Evolutionary conservation across 2,113 vertebrate species (phyloP).

Genomic region (Indicator indicator): DNA sequence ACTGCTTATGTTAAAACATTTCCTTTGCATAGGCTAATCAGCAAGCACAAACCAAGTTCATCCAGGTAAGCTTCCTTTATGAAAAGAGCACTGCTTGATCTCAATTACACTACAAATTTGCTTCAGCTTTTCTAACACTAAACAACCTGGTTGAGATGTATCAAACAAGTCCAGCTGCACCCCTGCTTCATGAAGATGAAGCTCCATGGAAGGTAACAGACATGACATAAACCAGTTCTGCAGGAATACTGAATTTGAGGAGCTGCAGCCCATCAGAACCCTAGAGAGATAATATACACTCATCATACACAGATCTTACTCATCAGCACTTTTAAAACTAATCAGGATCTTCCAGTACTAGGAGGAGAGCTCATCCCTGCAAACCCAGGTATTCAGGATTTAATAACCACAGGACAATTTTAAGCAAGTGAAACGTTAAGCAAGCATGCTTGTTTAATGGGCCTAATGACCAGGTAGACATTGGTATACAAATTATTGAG

Average conservation of each 20-base stretch:
- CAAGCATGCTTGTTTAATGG: not conserved
- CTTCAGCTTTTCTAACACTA: not conserved
- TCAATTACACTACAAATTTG: not conserved
- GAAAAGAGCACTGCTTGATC: not conserved
- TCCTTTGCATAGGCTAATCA: not conserved
- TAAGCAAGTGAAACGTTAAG: slow-evolving; percentile 10
- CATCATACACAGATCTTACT: not conserved
- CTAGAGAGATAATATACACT: not conserved
- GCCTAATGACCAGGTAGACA: not conserved
- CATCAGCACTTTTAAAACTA: not conserved
- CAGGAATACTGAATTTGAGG: not conserved
- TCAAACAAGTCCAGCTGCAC: not conserved
- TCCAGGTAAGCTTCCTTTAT: not conserved
- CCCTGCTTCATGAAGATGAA: not conserved
- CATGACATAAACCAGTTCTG: not conserved
- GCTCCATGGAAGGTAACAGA: not conserved
- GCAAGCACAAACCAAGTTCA: not conserved
- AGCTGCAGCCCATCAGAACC: not conserved
- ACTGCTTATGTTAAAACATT: not conserved
- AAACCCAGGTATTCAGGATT: not conserved
- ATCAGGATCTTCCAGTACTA: not conserved
- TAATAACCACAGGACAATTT: not conserved
- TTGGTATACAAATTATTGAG: not conserved
- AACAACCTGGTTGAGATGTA: not conserved
- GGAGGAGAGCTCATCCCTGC: not conserved